Evolutionary conservation across 64 coral and sea anemone genomes (phyloP).

Genomic region (Montipora cactus): DNA sequence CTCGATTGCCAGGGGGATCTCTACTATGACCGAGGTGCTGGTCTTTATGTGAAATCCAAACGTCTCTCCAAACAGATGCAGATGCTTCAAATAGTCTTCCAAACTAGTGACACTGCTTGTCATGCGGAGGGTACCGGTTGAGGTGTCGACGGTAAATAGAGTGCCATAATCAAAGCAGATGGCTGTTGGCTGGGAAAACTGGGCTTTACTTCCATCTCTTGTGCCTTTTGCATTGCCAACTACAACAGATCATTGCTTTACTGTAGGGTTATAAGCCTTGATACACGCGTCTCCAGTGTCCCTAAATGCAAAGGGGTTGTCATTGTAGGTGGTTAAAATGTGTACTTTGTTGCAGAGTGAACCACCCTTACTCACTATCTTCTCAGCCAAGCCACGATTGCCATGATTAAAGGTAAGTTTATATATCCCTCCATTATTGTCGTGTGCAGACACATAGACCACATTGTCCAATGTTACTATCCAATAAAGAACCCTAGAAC

Average conservation of each 20-base stretch:
- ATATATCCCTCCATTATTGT: constrained; percentile 37
- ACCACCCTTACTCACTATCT: constrained; percentile 41
- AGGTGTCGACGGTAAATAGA: constrained; percentile 40
- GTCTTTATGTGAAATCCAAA: constrained; percentile 44
- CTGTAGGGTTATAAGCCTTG: constrained; percentile 56
- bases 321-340: constrained; percentile 48
- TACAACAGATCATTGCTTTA: constrained; percentile 41
- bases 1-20: constrained; percentile 57
- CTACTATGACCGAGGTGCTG: background rate
- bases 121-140: constrained; percentile 49
- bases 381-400: constrained; percentile 37
- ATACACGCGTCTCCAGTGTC: constrained; percentile 57
- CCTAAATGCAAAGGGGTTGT: constrained; percentile 50
- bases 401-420: constrained; percentile 26
- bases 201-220: constrained; percentile 32
- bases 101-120: constrained; percentile 54
- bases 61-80: constrained; percentile 40
- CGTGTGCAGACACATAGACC: constrained; percentile 28
- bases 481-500: constrained; percentile 46
- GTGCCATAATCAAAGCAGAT: constrained; percentile 28
- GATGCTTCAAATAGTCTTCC: constrained; percentile 32
- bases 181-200: background rate
- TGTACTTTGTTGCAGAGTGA: constrained; percentile 51
- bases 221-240: constrained; percentile 26
- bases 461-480: constrained; percentile 13